Percentiles rank a stretch among this genome's conserved stretches.
Conservation (phyloP, 2,797 vertebrate species). For the Dicrostonyx torquatus region DNA sequence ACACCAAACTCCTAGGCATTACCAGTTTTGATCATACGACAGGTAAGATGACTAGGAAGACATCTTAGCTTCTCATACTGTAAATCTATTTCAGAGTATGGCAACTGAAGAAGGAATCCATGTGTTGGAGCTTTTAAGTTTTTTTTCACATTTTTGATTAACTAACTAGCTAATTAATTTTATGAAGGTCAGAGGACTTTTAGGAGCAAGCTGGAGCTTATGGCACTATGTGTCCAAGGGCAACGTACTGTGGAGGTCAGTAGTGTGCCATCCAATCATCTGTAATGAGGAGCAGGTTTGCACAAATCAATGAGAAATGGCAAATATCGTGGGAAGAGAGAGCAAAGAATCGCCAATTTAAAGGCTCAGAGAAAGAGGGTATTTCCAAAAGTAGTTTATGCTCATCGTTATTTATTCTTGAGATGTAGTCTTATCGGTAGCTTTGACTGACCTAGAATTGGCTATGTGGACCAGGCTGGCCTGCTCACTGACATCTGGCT, state of each 20-base stretch:
- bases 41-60: background rate
- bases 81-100: background rate
- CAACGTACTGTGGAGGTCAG: background rate
- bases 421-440: background rate
- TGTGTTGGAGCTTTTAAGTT: background rate
- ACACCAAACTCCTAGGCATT: background rate
- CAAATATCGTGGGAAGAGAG: background rate
- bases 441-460: background rate
- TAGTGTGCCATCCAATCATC: background rate
- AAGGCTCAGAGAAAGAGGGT: background rate
- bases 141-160: no score
- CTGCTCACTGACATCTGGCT: background rate
- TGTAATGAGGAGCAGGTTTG: background rate
- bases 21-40: background rate
- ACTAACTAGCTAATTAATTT: background rate
- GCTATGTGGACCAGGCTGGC: background rate
- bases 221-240: background rate
- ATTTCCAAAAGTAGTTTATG: background rate
- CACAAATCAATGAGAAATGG: background rate
- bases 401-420: no score
- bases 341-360: conserved; percentile 6
- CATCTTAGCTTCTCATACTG: background rate
- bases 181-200: background rate
- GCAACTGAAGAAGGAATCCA: background rate
- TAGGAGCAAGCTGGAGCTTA: background rate